phyloP scores from a whole-genome alignment of 2,888 invertebrate genomes.

The Pseudoips prasinana region DNA sequence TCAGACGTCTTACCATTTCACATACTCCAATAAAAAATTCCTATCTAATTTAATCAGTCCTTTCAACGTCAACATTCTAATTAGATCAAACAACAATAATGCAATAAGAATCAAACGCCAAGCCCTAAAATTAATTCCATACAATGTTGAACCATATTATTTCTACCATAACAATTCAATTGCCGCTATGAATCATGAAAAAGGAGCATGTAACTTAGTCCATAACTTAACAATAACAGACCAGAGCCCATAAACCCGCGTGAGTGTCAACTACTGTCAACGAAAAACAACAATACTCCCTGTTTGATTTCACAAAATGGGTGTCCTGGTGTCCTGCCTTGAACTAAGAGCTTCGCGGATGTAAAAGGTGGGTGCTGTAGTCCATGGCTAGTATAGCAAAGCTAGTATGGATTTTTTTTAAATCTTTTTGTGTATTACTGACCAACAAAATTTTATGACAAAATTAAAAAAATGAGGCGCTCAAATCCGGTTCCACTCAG shows the following conservation, averaged over 20 bases:
- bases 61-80: no score
- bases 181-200: background rate
- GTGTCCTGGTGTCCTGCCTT: slow-evolving; percentile 55
- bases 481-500: no score
- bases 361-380: slow-evolving; percentile 6
- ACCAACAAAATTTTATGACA: no score
- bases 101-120: no score
- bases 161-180: background rate
- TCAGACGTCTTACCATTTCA: no score
- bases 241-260: slow-evolving; percentile 17
- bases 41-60: no score
- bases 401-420: no score
- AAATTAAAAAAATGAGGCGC: no score
- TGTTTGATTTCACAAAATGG: slow-evolving; percentile 51
- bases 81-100: no score
- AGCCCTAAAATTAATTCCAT: background rate
- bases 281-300: slow-evolving; percentile 49
- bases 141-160: background rate
- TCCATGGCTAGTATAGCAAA: no score
- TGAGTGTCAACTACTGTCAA: slow-evolving; percentile 39
- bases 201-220: background rate
- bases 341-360: slow-evolving; percentile 54
- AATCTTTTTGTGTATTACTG: no score
- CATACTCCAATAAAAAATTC: no score
- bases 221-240: slow-evolving; percentile 21